A percentile compares a stretch with the other conserved stretches of the same genome.
Conservation (phyloP, 2,113 vertebrate genomes). For the Brachypodius melanocephalos region DNA sequence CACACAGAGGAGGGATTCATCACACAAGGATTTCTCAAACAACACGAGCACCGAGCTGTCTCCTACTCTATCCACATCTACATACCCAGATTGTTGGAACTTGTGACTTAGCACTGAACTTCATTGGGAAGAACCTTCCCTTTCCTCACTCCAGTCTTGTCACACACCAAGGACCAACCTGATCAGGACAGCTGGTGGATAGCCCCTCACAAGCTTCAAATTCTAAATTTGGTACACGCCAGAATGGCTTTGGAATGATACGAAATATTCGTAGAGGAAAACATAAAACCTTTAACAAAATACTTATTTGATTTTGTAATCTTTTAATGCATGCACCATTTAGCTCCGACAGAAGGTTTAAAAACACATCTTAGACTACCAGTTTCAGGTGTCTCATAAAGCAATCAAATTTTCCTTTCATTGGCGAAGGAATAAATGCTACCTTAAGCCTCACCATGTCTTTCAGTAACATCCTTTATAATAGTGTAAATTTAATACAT, state of each 20-base stretch:
- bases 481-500: neutral
- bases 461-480: neutral
- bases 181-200: neutral
- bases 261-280: neutral
- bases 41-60: neutral
- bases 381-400: neutral
- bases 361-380: neutral
- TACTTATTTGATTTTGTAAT: neutral
- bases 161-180: neutral
- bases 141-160: neutral
- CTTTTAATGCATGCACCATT: neutral
- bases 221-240: neutral
- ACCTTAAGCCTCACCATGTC: neutral
- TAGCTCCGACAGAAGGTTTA: neutral
- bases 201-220: neutral
- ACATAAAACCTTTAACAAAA: neutral
- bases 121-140: neutral
- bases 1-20: neutral
- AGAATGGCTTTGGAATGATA: neutral
- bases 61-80: neutral
- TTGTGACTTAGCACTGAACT: neutral
- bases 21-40: neutral
- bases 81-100: neutral
- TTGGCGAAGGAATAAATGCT: neutral
- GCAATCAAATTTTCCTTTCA: neutral